A percentile compares a stretch with the other conserved stretches of the same genome.
phyloP scores from a whole-genome alignment of 92 coral and sea anemone species.

The Parazoanthus darwini region DNA sequence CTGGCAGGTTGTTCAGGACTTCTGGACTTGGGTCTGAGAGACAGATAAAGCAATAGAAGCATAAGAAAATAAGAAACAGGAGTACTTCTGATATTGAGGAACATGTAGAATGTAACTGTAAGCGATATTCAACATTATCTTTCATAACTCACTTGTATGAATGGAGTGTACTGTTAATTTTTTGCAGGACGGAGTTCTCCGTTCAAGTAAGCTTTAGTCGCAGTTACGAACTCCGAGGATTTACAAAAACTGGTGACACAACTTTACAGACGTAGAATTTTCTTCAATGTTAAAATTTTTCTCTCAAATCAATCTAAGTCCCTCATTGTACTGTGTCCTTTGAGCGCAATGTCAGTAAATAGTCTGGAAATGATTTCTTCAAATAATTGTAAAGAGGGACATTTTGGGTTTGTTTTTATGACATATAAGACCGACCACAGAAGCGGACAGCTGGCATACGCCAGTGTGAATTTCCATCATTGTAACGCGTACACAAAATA shows the following conservation, averaged over 20 bases:
- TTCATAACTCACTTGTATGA: neutral
- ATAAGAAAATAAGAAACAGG: neutral
- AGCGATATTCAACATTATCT: neutral
- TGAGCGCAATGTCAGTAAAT: neutral
- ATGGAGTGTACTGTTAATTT: neutral
- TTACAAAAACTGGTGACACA: too few species aligned
- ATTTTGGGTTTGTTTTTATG: neutral
- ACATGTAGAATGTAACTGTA: neutral
- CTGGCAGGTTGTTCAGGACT: slow-evolving; percentile 82
- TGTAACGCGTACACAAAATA: neutral
- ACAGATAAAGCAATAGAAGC: neutral
- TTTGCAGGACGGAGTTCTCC: too few species aligned
- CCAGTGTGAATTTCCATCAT: neutral
- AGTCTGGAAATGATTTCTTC: neutral
- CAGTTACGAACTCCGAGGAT: neutral
- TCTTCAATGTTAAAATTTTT: neutral
- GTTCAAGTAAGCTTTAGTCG: neutral
- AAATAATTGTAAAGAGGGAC: neutral
- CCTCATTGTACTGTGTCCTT: neutral
- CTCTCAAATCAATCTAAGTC: neutral
- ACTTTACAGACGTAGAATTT: neutral
- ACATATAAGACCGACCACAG: slow-evolving; percentile 24
- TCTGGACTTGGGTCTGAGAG: slow-evolving; percentile 86
- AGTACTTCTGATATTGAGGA: neutral
- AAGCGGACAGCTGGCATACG: slow-evolving; percentile 29